Conservation (phyloP, 2,888 invertebrate genomes). For the Epirrita christyi region DNA sequence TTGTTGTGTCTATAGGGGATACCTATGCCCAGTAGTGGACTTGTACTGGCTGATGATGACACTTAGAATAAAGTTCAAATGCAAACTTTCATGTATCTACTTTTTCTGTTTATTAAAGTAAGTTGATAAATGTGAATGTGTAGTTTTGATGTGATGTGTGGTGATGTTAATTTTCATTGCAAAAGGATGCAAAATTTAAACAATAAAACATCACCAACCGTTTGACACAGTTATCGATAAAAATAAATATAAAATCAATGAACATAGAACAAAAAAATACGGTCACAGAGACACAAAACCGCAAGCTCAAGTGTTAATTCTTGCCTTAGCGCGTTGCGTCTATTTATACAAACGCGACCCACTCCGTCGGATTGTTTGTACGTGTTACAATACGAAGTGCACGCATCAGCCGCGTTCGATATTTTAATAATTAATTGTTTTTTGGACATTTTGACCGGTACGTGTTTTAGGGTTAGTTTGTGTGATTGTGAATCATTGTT, state of each 20-base stretch:
- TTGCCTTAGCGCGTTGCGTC: constrained; percentile 35
- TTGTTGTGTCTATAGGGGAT: too few species aligned
- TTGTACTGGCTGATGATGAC: too few species aligned
- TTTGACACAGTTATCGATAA: neutral
- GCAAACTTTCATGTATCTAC: too few species aligned
- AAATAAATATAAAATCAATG: neutral
- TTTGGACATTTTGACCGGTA: constrained; percentile 32
- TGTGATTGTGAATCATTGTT: constrained; percentile 41
- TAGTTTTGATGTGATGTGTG: too few species aligned
- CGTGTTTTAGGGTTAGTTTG: constrained; percentile 40
- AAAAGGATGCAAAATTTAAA: too few species aligned
- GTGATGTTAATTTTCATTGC: too few species aligned
- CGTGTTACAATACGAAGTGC: constrained; percentile 56
- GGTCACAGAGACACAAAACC: constrained; percentile 26
- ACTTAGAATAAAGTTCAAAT: too few species aligned
- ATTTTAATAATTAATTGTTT: constrained; percentile 10
- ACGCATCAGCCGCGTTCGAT: constrained; percentile 44
- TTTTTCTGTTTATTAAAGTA: too few species aligned
- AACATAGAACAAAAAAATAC: constrained; percentile 21
- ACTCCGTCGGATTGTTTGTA: constrained; percentile 58
- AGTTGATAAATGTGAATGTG: too few species aligned
- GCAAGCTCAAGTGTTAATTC: constrained; percentile 35
- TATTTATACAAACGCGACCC: constrained; percentile 72
- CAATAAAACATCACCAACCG: too few species aligned
- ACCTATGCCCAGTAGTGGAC: too few species aligned